Percentiles rank a stretch among this genome's conserved stretches.
These are phyloP conservation scores for Aphrocallistes beatrix DNA, from an alignment of 37 sponge, comb jelly and placozoan genomes.

Conservation along the genomic window DNA sequence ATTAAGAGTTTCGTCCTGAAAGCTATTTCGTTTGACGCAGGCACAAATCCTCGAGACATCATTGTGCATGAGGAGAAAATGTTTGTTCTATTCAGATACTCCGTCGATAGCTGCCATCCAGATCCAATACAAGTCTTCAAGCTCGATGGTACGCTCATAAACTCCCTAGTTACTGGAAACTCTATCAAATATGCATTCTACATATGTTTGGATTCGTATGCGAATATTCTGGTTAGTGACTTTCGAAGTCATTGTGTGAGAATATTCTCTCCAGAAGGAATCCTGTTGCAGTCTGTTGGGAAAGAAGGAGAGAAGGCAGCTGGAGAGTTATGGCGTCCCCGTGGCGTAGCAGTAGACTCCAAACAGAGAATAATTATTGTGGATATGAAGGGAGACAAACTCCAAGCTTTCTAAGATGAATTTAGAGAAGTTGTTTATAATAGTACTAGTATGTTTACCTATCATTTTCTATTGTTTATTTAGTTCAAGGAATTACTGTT, in stretches of 20 bases:
- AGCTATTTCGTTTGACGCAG: not conserved
- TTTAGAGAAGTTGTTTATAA: no score
- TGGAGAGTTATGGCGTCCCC: not conserved
- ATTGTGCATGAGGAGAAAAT: not conserved
- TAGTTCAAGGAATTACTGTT: no score
- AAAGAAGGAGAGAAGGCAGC: not conserved
- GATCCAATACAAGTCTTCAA: not conserved
- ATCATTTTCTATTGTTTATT: no score
- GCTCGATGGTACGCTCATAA: not conserved
- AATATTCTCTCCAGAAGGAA: not conserved
- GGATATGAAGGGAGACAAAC: not conserved
- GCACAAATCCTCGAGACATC: not conserved
- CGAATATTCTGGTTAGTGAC: not conserved
- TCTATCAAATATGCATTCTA: not conserved
- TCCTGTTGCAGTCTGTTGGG: not conserved
- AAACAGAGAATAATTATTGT: not conserved
- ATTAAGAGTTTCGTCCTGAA: not conserved
- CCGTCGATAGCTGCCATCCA: not conserved
- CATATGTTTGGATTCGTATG: not conserved
- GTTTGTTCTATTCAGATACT: not conserved
- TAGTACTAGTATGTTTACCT: no score
- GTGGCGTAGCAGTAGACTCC: not conserved
- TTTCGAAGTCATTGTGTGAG: not conserved
- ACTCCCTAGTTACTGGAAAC: not conserved
- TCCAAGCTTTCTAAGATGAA: no score